Base-by-base conservation (phyloP, 2,113 vertebrate species). In the Hippoglossus stenolepis region DNA sequence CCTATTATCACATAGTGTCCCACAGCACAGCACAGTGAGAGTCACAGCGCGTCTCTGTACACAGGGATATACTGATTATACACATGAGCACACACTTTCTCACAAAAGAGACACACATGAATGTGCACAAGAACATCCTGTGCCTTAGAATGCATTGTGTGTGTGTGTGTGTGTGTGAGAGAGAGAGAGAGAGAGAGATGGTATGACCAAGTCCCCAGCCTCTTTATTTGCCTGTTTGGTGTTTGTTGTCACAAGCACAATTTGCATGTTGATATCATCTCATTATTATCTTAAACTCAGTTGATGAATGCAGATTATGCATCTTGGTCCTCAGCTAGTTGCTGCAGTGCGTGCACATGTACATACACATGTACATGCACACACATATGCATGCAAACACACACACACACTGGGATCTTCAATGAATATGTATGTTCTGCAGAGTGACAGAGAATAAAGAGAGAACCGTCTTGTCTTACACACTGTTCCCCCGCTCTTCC, bases 381-480 rank as follows among this genome's bases (percentile, higher is more conserved):
- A 35, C 64, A 62, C 31, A 40, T 12, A 58, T 57, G 26, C 73
- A 73, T 38, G 64, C 71, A 78, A 24, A 31, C 4, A 84, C 75
- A 13, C 24, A 75, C 58, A 3, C 67, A 77, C 76, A 23, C 75
- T 40, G 26, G 49, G 45, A 69, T 59, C 26, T 74, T 21, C 73
- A 75, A 89, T 90, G 76, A 89, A 90, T 89, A 90, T 90, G 82
- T 74, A 88, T 91, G 84, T 81, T 71, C 71, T 88, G 89, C 77
- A 81, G 81, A 79, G 45, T 45, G 74, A 75, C 53, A 49, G 43
- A 62, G 72, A 35, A 61, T 77, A 77, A 83, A 69, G 73, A 90
- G 74, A 11, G 70, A 80, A 66, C 24, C 1, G 63, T 54, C 26
- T 59, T 64, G 54, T 79, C 68, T 65, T 69, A 87, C 65, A 67